Evolutionary conservation across 2,888 invertebrate genomes (phyloP).

Genomic region (Nasonia oneida): DNA sequence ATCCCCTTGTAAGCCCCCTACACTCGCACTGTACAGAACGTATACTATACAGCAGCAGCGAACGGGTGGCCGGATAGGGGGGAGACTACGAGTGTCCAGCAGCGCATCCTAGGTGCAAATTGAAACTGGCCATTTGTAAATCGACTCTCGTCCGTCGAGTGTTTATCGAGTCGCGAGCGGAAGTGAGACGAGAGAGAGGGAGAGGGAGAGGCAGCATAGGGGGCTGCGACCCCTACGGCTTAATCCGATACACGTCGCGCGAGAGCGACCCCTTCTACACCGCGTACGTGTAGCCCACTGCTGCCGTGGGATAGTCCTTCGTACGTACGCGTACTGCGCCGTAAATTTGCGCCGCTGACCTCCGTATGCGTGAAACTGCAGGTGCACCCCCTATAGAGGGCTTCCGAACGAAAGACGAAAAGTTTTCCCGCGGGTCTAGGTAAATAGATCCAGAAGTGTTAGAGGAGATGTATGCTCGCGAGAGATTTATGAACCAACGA

Average conservation of each 20-base stretch:
- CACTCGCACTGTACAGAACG: neutral
- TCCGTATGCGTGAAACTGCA: too few species aligned
- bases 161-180: slow-evolving; percentile 66
- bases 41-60: neutral
- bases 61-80: neutral
- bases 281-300: neutral
- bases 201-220: neutral
- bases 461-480: too few species aligned
- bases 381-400: neutral
- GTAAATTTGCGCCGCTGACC: slow-evolving; percentile 53
- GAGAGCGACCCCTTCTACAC: slow-evolving; percentile 14
- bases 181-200: slow-evolving; percentile 52
- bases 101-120: slow-evolving; percentile 63
- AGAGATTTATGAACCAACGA: too few species aligned
- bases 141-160: slow-evolving; percentile 67
- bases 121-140: slow-evolving; percentile 71
- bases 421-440: too few species aligned
- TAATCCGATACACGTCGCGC: slow-evolving; percentile 48
- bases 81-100: slow-evolving; percentile 11
- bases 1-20: neutral
- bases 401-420: too few species aligned
- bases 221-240: slow-evolving; percentile 29
- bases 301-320: slow-evolving; percentile 11
- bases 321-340: neutral
- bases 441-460: too few species aligned